Conservation (phyloP, 2,797 vertebrate species). For the Tadarida brasiliensis region DNA sequence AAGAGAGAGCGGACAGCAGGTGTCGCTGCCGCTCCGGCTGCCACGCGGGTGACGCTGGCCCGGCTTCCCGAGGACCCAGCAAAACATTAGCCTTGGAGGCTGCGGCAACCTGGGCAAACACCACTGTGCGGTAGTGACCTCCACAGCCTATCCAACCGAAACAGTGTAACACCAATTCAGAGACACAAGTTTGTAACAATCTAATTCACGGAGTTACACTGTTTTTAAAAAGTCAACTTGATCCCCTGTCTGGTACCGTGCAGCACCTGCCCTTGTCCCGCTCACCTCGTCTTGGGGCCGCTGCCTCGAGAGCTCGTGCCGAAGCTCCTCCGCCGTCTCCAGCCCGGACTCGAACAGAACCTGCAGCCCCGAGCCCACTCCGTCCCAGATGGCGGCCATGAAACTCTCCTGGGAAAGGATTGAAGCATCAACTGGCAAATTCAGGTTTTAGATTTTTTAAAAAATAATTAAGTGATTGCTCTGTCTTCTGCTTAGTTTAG, state of each 20-base stretch:
- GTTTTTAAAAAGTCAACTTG: neutral
- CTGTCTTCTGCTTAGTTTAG: neutral
- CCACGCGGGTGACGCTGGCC: no score
- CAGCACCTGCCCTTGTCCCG: neutral
- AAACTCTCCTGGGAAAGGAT: slow-evolving; percentile 80
- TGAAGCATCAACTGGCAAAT: neutral
- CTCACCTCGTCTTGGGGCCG: slow-evolving; percentile 88
- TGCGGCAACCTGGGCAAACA: neutral
- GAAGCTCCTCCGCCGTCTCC: slow-evolving; percentile 87
- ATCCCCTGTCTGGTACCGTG: accelerated
- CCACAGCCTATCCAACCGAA: neutral
- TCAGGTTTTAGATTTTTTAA: neutral
- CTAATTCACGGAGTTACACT: neutral
- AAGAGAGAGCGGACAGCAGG: neutral
- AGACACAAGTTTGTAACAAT: neutral
- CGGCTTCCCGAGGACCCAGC: neutral
- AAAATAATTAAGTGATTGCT: neutral
- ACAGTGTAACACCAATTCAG: neutral
- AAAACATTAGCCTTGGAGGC: neutral
- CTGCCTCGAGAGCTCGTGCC: slow-evolving; percentile 87
- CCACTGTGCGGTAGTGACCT: neutral
- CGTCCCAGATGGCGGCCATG: slow-evolving; percentile 87
- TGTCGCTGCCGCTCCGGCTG: neutral
- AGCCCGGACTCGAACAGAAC: slow-evolving; percentile 89
- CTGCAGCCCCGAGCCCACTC: slow-evolving; percentile 88